Percentiles rank a stretch among this genome's conserved stretches.
Evolutionary conservation across 2,888 invertebrate species (phyloP).

Genomic region (Mesochorus sp.): DNA sequence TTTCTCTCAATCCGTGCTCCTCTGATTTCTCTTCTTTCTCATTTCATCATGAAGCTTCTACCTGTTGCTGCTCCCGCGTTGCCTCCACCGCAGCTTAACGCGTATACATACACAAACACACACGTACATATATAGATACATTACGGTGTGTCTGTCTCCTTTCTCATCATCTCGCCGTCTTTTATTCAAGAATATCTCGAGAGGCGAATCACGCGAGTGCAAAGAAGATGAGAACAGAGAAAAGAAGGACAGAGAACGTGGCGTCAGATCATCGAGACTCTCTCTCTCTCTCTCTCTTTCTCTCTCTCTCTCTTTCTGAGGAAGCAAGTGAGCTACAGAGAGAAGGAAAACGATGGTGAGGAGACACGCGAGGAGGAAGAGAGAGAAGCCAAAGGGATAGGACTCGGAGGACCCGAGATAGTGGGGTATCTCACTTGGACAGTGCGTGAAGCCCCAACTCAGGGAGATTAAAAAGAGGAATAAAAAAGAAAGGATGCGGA

Average conservation of each 20-base stretch:
- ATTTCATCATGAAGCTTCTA: constrained; percentile 28
- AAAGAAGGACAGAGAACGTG: constrained; percentile 3
- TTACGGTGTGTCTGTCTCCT: constrained; percentile 18
- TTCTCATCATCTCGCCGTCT: constrained; percentile 45
- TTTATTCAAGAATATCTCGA: constrained; percentile 10
- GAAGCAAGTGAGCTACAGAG: background rate
- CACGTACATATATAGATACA: background rate
- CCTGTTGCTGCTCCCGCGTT: constrained; percentile 45
- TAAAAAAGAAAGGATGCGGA: constrained; percentile 64
- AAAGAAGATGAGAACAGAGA: constrained; percentile 41
- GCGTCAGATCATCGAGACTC: constrained; percentile 26
- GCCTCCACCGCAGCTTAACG: constrained; percentile 2
- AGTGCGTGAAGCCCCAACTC: constrained; percentile 52
- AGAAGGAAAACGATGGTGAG: constrained; percentile 25
- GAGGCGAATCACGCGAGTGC: constrained; percentile 51
- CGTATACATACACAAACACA: no score
- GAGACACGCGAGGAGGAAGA: constrained; percentile 4
- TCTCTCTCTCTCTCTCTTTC: no score
- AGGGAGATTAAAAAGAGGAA: constrained; percentile 74
- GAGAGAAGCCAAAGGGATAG: constrained; percentile 26
- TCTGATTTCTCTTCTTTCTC: constrained; percentile 31
- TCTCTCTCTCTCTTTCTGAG: no score
- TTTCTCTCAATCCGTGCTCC: constrained; percentile 26
- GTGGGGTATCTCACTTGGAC: constrained; percentile 59
- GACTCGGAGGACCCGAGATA: constrained; percentile 45